Percentiles rank a stretch among this genome's conserved stretches.
Evolutionary conservation across 2,888 invertebrate genomes (phyloP).

Genomic region (Leptopilina drosophilae): DNA sequence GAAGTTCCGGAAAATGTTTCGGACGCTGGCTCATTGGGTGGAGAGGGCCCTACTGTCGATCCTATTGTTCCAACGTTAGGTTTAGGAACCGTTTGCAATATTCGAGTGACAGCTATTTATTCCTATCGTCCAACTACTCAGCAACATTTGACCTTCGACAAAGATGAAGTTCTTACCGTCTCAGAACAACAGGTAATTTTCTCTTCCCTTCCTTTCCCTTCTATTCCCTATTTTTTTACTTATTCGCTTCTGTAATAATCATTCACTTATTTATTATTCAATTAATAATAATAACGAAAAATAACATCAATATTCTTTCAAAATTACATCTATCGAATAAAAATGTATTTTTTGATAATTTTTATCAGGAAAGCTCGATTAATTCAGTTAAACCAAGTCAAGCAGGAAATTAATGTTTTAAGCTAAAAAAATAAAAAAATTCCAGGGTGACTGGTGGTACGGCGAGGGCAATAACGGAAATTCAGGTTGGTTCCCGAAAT

Average conservation of each 20-base stretch:
- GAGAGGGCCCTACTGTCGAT: constrained; percentile 70
- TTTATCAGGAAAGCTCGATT: background rate
- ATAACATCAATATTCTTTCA: too few relatives aligned
- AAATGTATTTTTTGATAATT: background rate
- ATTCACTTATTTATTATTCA: too few relatives aligned
- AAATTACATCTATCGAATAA: too few relatives aligned
- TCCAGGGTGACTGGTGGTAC: constrained; percentile 82
- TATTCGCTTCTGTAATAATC: background rate
- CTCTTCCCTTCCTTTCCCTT: background rate
- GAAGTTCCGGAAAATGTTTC: constrained; percentile 84
- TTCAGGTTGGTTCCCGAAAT: constrained; percentile 82
- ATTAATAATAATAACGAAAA: too few relatives aligned
- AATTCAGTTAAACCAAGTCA: background rate
- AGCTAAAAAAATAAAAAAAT: background rate
- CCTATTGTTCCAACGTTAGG: constrained; percentile 72
- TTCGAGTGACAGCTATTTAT: constrained; percentile 79
- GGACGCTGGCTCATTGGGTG: constrained; percentile 77
- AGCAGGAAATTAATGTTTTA: too few relatives aligned
- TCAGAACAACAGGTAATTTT: constrained; percentile 78
- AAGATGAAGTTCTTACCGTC: constrained; percentile 81
- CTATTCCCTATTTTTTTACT: background rate
- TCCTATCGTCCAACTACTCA: constrained; percentile 81
- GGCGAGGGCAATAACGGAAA: constrained; percentile 78
- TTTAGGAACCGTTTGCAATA: constrained; percentile 73
- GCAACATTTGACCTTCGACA: constrained; percentile 81